Conservation (phyloP, 2,888 invertebrate genomes). For the Merodon equestris region DNA sequence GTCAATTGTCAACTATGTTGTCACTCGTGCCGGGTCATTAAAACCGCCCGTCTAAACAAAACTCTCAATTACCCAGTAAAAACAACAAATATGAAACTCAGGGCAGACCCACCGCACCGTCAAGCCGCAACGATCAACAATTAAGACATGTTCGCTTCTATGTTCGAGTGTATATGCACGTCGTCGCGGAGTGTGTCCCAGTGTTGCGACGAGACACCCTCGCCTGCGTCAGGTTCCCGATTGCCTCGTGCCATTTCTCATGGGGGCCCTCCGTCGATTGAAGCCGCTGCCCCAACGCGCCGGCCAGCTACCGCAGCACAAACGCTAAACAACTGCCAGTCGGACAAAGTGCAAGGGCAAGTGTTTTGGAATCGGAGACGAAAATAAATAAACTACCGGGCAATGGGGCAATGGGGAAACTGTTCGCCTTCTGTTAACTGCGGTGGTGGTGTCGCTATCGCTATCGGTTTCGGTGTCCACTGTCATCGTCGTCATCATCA, state of each 20-base stretch:
- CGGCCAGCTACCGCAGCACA: conserved; percentile 41
- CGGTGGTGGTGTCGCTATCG: background rate
- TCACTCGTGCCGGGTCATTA: conserved; percentile 46
- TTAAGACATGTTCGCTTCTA: background rate
- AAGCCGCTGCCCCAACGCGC: background rate
- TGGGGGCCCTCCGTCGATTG: conserved; percentile 9
- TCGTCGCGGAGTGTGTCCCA: background rate
- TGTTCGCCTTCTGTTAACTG: background rate
- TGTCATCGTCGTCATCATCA: background rate
- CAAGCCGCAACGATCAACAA: conserved; percentile 1
- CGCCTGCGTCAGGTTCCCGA: conserved; percentile 48
- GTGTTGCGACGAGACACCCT: conserved; percentile 40
- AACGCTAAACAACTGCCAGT: conserved; percentile 1
- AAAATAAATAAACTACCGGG: conserved; percentile 50
- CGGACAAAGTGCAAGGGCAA: conserved; percentile 51
- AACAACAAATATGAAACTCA: conserved; percentile 17
- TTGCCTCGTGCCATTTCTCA: conserved; percentile 57
- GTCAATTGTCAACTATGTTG: conserved; percentile 63
- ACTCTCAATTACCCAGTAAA: conserved; percentile 39
- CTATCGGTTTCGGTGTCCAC: background rate
- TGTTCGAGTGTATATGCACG: background rate
- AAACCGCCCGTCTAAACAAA: conserved; percentile 46
- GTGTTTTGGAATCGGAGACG: conserved; percentile 56
- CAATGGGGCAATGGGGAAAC: conserved; percentile 4
- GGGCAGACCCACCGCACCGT: conserved; percentile 25